Evolutionary conservation across 2,888 invertebrate species (phyloP).

Genomic region (Pyrrhosoma nymphula): DNA sequence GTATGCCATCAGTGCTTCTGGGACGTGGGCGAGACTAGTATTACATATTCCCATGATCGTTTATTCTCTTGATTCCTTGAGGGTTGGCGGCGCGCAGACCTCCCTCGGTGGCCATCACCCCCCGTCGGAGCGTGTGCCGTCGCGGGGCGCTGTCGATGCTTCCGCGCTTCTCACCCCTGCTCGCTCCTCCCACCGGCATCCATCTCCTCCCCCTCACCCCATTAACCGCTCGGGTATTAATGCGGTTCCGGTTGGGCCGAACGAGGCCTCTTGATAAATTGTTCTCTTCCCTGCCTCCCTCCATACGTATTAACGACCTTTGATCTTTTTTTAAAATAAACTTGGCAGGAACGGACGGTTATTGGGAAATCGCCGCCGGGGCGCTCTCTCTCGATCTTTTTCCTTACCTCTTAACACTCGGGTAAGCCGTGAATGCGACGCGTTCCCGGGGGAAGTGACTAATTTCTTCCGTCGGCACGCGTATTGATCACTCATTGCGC

Average conservation of each 20-base stretch:
- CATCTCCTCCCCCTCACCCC: neutral
- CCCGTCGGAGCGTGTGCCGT: no score
- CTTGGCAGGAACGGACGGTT: slow-evolving; percentile 24
- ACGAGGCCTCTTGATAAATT: neutral
- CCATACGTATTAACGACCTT: slow-evolving; percentile 30
- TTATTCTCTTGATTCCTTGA: no score
- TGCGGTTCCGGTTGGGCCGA: neutral
- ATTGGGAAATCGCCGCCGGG: slow-evolving; percentile 26
- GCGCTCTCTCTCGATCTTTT: neutral
- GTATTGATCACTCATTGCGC: neutral
- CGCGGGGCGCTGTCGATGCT: neutral
- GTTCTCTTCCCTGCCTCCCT: neutral
- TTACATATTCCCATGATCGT: no score
- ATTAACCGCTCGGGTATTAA: slow-evolving; percentile 31
- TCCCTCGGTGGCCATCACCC: no score
- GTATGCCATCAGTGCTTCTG: no score
- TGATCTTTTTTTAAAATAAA: slow-evolving; percentile 55
- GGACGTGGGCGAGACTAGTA: no score
- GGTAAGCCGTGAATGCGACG: neutral
- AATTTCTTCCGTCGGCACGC: neutral
- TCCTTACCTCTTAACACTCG: neutral
- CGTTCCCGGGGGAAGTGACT: neutral
- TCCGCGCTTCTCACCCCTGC: neutral
- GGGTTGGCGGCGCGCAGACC: no score
- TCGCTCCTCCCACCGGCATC: neutral